A percentile compares a stretch with the other conserved stretches of the same genome.
Conservation (phyloP, 30 jellyfish, hydroid and myxozoan species). For the Aurelia coerulea region DNA sequence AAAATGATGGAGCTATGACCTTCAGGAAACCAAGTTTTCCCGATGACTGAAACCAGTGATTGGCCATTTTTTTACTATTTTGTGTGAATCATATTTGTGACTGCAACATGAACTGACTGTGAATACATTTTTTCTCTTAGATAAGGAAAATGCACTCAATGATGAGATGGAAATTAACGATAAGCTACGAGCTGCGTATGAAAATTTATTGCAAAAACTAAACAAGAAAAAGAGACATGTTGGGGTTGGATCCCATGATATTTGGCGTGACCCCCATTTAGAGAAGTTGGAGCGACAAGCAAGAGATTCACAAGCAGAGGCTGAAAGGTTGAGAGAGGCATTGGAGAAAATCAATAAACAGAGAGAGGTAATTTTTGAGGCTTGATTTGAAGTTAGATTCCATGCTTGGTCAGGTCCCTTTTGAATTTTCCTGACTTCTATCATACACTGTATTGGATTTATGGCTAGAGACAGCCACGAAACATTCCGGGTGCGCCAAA, state of each 20-base stretch:
- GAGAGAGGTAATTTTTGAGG: constrained; percentile 24
- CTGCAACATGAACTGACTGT: too few relatives aligned
- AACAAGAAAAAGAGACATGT: constrained; percentile 64
- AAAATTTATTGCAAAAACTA: constrained; percentile 34
- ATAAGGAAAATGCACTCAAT: constrained; percentile 40
- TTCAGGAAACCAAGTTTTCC: too few relatives aligned
- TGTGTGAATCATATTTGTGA: too few relatives aligned
- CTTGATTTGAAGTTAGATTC: too few relatives aligned
- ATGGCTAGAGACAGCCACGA: too few relatives aligned
- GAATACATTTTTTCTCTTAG: neutral
- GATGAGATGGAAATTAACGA: constrained; percentile 51
- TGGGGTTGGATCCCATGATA: constrained; percentile 61
- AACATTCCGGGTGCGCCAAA: too few relatives aligned
- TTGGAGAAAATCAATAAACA: constrained; percentile 40
- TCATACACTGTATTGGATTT: too few relatives aligned
- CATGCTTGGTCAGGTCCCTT: too few relatives aligned
- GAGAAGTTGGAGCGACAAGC: constrained; percentile 13
- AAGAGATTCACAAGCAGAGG: constrained; percentile 17
- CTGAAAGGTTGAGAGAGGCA: constrained; percentile 28
- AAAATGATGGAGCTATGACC: too few relatives aligned
- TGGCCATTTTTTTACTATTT: too few relatives aligned
- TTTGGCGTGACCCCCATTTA: constrained; percentile 59
- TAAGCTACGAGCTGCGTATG: constrained; percentile 24
- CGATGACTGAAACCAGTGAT: too few relatives aligned
- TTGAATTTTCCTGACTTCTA: too few relatives aligned